Evolutionary conservation across 2,888 invertebrate species (phyloP).

Genomic region (Drosophila falleni): DNA sequence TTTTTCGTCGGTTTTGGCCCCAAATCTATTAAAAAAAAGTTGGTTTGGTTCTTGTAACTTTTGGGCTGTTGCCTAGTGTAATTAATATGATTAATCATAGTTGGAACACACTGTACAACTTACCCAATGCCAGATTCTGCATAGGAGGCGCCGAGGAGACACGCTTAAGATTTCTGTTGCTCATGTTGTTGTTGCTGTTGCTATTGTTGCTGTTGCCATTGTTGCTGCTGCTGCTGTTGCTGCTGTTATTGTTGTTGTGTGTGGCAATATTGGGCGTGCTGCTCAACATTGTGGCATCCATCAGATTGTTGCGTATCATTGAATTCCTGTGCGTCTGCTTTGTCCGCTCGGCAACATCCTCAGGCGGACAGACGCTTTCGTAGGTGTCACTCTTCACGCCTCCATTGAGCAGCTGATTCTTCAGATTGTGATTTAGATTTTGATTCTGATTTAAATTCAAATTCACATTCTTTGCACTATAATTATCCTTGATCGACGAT

Average conservation of each 20-base stretch:
- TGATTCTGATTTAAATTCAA: slow-evolving; percentile 39
- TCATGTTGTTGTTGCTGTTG: slow-evolving; percentile 57
- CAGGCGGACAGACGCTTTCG: slow-evolving; percentile 85
- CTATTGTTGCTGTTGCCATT: slow-evolving; percentile 52
- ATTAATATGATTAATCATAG: not conserved
- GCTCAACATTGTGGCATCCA: slow-evolving; percentile 43
- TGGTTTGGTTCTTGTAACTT: too few species aligned
- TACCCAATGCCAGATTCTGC: slow-evolving; percentile 84
- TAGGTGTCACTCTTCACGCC: slow-evolving; percentile 85
- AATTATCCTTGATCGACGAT: slow-evolving; percentile 77
- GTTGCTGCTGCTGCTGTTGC: slow-evolving; percentile 62
- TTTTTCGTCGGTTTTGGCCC: too few species aligned
- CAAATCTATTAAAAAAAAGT: too few species aligned
- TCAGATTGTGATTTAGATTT: slow-evolving; percentile 44
- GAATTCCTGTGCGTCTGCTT: slow-evolving; percentile 84
- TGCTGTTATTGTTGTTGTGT: slow-evolving; percentile 43
- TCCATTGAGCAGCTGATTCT: slow-evolving; percentile 82
- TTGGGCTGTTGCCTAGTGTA: too few species aligned
- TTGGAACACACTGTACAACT: slow-evolving; percentile 36
- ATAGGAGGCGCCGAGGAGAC: slow-evolving; percentile 87
- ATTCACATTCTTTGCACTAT: slow-evolving; percentile 82
- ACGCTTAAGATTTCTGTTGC: slow-evolving; percentile 86
- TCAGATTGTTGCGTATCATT: slow-evolving; percentile 83
- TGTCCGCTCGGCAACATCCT: slow-evolving; percentile 84
- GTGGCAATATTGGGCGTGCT: slow-evolving; percentile 59